Base-by-base conservation (phyloP, 2,113 vertebrate genomes). In the Perognathus longimembris region DNA sequence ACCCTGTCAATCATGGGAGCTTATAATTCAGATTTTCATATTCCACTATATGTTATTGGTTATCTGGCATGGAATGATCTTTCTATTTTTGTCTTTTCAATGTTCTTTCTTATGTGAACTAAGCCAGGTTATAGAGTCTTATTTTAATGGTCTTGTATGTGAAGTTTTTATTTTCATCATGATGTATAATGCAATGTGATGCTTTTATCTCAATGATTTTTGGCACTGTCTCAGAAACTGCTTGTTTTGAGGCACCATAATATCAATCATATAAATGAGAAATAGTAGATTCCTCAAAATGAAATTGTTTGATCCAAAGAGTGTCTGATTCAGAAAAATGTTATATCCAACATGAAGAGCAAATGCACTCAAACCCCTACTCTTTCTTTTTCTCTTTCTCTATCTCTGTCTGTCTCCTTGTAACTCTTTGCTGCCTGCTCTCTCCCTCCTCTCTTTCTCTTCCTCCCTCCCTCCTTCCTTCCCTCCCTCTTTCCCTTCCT, bases 181-280 rank as follows among this genome's bases (percentile, higher is more conserved):
- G 26, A 71, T 88, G 63, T 34, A 57, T 82, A 78, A 63, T 64
- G 71, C 15, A 71, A 28, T 32, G 63, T 78, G 71, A 86, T 18
- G 7, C 63, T 89, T 86, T 86, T 42, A 86, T 74, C 70, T n/a
- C 14, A 70, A 95, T 20, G 7, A 42, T 92, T 83, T 79, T 34
- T 26, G 14, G 22, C 28, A 59, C 61, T 54, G 28, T 57, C 45
- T 74, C 54, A 82, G 36, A 85, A 76, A 82, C 30, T 82, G 40
- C 78, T 88, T 74, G 45, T 78, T 83, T 78, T 66, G 79, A 93
- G 77, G 38, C 24, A 78, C 26, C 24, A 36, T 59, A 77, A 50
- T 77, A 67, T 61, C 30, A 86, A 38, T 14, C 32, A 38, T 85
- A 63, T 82, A 74, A 89, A 45, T 77, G 57, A 76, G n/a, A 69